Conservation (phyloP, 2,888 invertebrate species). For the Bellardia pandia region DNA sequence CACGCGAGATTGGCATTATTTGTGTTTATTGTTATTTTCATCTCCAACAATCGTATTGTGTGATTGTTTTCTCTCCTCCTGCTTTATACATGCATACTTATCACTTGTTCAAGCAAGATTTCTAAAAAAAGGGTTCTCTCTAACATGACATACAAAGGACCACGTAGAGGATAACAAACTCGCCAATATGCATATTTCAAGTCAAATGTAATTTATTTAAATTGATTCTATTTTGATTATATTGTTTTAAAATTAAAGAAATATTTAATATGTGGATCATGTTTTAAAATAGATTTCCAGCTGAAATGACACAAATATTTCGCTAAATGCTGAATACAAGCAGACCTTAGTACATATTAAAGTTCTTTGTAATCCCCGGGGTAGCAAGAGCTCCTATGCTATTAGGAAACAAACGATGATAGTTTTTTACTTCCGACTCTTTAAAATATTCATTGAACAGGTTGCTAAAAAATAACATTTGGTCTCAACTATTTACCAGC, state of each 20-base stretch:
- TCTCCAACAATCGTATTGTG: background rate
- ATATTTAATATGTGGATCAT: no score
- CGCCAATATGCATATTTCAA: constrained; percentile 50
- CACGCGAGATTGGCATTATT: constrained; percentile 60
- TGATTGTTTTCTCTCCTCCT: constrained; percentile 14
- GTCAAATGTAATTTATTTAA: constrained; percentile 60
- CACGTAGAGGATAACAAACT: constrained; percentile 51
- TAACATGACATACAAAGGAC: constrained; percentile 52
- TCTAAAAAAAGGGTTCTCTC: constrained; percentile 48
- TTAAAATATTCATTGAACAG: no score
- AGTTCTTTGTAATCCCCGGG: no score
- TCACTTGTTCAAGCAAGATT: constrained; percentile 61
- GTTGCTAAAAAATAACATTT: no score
- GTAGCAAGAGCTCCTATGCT: no score
- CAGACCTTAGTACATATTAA: no score
- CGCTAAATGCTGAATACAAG: no score
- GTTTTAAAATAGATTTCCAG: no score
- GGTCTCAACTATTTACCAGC: no score
- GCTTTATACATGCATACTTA: constrained; percentile 37
- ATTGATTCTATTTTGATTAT: constrained; percentile 28
- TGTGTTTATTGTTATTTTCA: constrained; percentile 50
- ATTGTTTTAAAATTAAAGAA: background rate
- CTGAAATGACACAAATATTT: no score
- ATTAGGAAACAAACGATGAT: no score
- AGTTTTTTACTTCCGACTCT: no score